These are phyloP conservation scores for Holacanthella duospinosa DNA, from an alignment of 2,888 invertebrate species.

Conservation along the genomic window DNA sequence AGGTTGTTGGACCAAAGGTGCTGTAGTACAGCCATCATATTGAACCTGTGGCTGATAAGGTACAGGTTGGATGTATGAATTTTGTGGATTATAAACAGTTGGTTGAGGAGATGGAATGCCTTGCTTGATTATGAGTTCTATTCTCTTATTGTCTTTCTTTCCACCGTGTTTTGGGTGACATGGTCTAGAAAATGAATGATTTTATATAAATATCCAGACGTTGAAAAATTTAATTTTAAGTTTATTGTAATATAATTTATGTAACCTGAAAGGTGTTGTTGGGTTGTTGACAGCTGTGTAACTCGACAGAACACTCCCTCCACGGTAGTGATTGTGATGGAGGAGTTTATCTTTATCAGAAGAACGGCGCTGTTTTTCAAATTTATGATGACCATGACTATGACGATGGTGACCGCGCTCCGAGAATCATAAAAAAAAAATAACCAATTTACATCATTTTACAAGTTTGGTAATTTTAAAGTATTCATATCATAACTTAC, in stretches of 20 bases:
- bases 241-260: too few relatives aligned
- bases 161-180: not conserved
- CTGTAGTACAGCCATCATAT: not conserved
- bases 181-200: too few relatives aligned
- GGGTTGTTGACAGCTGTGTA: not conserved
- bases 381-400: not conserved
- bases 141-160: not conserved
- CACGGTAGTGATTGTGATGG: conserved; percentile 1
- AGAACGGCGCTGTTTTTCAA: not conserved
- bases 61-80: not conserved
- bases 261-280: not conserved
- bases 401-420: not conserved
- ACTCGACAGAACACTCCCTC: not conserved
- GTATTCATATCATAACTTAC: too few relatives aligned
- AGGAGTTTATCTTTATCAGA: not conserved
- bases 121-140: not conserved
- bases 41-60: not conserved
- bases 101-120: not conserved
- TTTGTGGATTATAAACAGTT: not conserved
- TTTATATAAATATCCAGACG: too few relatives aligned
- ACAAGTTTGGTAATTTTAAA: too few relatives aligned
- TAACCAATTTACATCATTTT: too few relatives aligned
- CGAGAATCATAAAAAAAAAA: too few relatives aligned
- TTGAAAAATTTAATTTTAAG: too few relatives aligned
- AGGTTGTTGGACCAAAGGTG: not conserved